These are phyloP conservation scores for Myrmecophaga tridactyla DNA, from an alignment of 2,113 vertebrate species.

Conservation along the genomic window DNA sequence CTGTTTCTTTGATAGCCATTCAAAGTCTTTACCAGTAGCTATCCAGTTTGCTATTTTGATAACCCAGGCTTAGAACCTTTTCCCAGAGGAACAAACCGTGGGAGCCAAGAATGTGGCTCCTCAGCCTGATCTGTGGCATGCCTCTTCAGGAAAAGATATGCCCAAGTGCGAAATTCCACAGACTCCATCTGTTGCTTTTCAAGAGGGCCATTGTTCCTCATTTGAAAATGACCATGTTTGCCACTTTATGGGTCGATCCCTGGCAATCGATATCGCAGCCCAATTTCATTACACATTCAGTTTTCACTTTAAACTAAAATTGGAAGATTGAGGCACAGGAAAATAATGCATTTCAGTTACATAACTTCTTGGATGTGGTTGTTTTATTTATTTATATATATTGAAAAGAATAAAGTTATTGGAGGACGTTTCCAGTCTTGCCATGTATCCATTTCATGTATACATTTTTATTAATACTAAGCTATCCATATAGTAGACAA, in stretches of 20 bases:
- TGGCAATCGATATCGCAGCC: background rate
- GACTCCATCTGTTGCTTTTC: background rate
- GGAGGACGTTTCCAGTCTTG: background rate
- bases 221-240: background rate
- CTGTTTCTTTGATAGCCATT: constrained; percentile 56
- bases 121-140: background rate
- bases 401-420: constrained; percentile 57
- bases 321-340: constrained; percentile 1
- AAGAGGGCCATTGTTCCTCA: fast-evolving
- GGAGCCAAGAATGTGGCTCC: constrained; percentile 6
- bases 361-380: no score
- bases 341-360: background rate
- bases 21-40: constrained; percentile 62
- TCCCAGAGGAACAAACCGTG: constrained; percentile 39
- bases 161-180: constrained; percentile 67
- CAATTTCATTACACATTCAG: background rate
- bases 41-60: constrained; percentile 68
- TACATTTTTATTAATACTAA: constrained; percentile 39
- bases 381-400: constrained; percentile 66
- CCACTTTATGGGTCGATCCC: background rate
- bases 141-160: background rate
- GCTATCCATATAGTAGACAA: background rate
- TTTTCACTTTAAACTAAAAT: background rate
- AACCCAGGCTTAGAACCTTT: constrained; percentile 71
- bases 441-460: background rate